Evolutionary conservation across 1,140 invertebrate genomes (phyloP).

Genomic region (Frieseomelitta varia): DNA sequence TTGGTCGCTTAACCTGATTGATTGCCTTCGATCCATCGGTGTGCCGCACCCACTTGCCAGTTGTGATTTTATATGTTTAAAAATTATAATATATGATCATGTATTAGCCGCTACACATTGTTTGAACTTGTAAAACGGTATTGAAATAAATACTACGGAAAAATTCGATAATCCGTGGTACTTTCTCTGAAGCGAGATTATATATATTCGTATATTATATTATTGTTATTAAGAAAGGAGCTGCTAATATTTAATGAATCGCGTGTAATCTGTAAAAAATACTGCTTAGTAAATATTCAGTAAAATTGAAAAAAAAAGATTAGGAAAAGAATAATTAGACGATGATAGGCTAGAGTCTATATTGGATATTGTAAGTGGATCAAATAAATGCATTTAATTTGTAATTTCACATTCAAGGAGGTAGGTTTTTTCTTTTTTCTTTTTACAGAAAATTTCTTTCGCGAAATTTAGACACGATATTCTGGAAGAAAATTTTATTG

Average conservation of each 20-base stretch:
- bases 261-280: slow-evolving; percentile 48
- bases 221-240: slow-evolving; percentile 51
- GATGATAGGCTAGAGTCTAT: not conserved
- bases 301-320: not conserved
- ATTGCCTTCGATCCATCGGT: no score
- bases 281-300: slow-evolving; percentile 44
- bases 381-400: not conserved
- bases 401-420: not conserved
- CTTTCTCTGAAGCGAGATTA: slow-evolving; percentile 62
- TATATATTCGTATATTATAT: slow-evolving; percentile 62
- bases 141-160: slow-evolving; percentile 29
- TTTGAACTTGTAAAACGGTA: slow-evolving; percentile 61
- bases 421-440: not conserved
- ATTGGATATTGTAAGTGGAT: not conserved
- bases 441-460: not conserved
- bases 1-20: no score
- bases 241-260: slow-evolving; percentile 60
- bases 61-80: no score
- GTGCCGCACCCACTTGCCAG: no score
- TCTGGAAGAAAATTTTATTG: slow-evolving; percentile 10
- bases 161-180: slow-evolving; percentile 28
- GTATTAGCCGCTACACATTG: slow-evolving; percentile 14
- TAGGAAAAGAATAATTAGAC: not conserved
- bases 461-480: not conserved
- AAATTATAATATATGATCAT: no score